Percentiles rank a stretch among this genome's conserved stretches.
These are phyloP conservation scores for Drosophila nasuta DNA, from an alignment of 1,140 invertebrate species.

Conservation along the genomic window DNA sequence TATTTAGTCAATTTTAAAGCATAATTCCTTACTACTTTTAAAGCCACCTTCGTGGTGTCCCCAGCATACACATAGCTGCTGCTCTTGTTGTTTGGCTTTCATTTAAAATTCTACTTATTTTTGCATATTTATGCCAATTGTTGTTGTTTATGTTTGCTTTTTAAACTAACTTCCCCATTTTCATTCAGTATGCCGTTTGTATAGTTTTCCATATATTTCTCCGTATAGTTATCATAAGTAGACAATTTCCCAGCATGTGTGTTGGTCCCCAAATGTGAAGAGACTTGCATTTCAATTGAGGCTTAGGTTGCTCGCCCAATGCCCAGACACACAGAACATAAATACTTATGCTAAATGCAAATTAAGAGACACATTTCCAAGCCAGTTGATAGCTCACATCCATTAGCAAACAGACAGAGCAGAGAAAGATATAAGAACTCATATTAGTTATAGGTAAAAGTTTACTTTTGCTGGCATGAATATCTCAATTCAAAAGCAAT, in stretches of 20 bases:
- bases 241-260: conserved; percentile 50
- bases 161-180: conserved; percentile 45
- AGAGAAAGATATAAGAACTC: background rate
- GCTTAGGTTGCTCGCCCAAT: conserved; percentile 19
- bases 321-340: conserved; percentile 18
- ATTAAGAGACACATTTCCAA: conserved; percentile 22
- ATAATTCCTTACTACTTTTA: background rate
- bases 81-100: conserved; percentile 64
- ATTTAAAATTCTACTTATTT: conserved; percentile 80
- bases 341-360: conserved; percentile 27
- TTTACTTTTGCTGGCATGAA: no score
- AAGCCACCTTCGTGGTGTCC: conserved; percentile 1
- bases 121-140: conserved; percentile 72
- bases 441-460: background rate
- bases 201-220: conserved; percentile 45
- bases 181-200: conserved; percentile 48
- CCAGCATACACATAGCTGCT: conserved; percentile 25
- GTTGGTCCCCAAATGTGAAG: conserved; percentile 17
- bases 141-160: conserved; percentile 37
- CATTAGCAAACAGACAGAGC: background rate
- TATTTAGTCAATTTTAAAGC: no score
- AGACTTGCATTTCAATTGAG: conserved; percentile 59
- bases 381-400: conserved; percentile 5
- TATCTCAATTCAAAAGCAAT: conserved; percentile 18
- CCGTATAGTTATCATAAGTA: conserved; percentile 70